Base-by-base conservation (phyloP, 1,140 invertebrate species). In the Lycorma delicatula region DNA sequence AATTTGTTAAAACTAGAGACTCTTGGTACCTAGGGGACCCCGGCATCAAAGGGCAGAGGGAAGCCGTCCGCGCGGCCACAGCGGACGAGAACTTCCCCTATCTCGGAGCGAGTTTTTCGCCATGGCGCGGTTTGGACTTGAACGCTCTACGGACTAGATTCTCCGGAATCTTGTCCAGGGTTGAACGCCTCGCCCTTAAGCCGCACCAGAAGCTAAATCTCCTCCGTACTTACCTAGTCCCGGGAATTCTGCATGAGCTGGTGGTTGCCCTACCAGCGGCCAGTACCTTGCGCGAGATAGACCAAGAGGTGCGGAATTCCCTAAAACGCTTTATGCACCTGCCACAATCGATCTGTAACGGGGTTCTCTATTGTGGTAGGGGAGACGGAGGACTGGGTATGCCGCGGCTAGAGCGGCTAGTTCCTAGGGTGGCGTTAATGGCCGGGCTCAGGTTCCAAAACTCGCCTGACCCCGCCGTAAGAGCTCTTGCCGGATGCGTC, bases 21-120 rank as follows among this genome's bases (percentile, higher is more conserved):
- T 51, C 58, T 0, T 64, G 50, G 41, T 63, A 59, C 16, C 5
- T 54, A 0, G 23, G 16, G 13, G 50, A 64, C 20, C 63, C 60
- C 1, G 22, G 28, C 1, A 12, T 62, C 1, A 16, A 2, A 0
- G n/a, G 48, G 0, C 31, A 23, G 1, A 48, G 22, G 0, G 59
- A 44, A 12, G n/a, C 1, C 1, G 25, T 64, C 22, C 54, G 41
- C 16, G 41, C 41, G 41, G 41, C 41, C 13, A 20, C 49, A 9
- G 22, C 23, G 31, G n/a, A 11, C 25, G 13, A 28, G 12, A 5
- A 16, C 9, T 38, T 67, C 12, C 36, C n/a, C 5, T 67, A 66
- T 28, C 59, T 67, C 1, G 67, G 63, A 20, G 11, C 20, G 51
- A 31, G 51, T 6, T 53, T 28, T 29, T 31, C 20, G n/a, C 60